Conservation (phyloP, 2,797 vertebrate species). For the Hoplostethus mediterraneus region DNA sequence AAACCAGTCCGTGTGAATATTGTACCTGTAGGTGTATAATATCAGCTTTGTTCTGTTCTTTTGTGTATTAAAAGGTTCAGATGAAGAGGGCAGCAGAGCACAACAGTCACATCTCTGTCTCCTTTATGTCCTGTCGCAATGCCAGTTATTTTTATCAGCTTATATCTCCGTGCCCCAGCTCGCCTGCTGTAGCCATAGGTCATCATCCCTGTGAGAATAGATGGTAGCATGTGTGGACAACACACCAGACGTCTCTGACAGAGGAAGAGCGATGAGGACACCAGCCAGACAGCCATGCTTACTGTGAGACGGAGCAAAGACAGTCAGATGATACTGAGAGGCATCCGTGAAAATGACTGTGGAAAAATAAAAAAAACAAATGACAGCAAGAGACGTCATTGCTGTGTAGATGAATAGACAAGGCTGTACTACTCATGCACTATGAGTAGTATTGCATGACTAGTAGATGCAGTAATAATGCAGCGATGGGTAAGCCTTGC, state of each 20-base stretch:
- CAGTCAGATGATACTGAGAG: slow-evolving; percentile 45
- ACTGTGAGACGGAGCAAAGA: slow-evolving; percentile 14
- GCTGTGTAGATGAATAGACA: not conserved
- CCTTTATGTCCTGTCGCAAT: no score
- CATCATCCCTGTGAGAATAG: not conserved
- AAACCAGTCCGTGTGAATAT: no score
- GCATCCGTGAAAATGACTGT: slow-evolving; percentile 36
- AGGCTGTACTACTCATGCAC: no score
- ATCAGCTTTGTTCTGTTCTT: no score
- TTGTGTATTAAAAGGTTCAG: no score
- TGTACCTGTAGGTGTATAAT: no score
- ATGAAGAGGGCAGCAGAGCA: no score
- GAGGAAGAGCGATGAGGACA: not conserved
- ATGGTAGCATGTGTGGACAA: slow-evolving; percentile 23
- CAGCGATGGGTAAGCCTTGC: no score
- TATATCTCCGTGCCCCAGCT: not conserved
- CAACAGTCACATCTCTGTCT: no score
- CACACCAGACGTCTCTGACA: not conserved
- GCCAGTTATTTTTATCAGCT: not conserved
- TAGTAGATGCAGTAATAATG: no score
- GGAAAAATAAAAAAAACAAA: slow-evolving; percentile 9
- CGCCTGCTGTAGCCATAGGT: not conserved
- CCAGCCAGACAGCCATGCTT: slow-evolving; percentile 14
- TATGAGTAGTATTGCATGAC: no score
- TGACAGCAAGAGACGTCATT: slow-evolving; percentile 27